Base-by-base conservation (phyloP, 2,888 invertebrate genomes). In the Plebejus melissa region DNA sequence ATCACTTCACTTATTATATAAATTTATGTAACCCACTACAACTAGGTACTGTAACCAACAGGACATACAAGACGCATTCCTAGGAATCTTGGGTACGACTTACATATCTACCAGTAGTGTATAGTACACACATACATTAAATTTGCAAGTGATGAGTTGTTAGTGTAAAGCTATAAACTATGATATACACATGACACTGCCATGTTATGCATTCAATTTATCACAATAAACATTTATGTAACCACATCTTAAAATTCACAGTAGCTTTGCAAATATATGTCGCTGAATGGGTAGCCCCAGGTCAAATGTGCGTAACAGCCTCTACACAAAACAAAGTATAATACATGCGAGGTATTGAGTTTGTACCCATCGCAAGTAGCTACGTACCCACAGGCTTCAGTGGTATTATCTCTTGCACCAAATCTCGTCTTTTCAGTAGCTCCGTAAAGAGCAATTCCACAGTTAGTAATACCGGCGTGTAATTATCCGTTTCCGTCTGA, bases 401-500 rank as follows among this genome's bases (percentile, higher is more conserved):
- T 70, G 95, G 95, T 38, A 94, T 86, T 74, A 95, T 89, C 84
- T 95, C 94, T 78, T 95, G 91, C 77, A 94, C 92, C 94, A 97
- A 94, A 81, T 96, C 95, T 58, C 95, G 94, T 77, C 96, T 94
- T 84, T 94, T 95, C 28, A 97, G 84, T 75, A 97, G 86, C 83
- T 95, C 95, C 36, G 94, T 93, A 84, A 97, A 97, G 83, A 97
- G 94, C 71, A 95, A 94, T 88, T 97, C 97, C 79, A 96, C 85
- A 32, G 96, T 95, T 74, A 96, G 93, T 81, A 97, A 90, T 79
- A 95, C 94, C 76, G 96, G 92, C 79, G 94, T 93, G 81, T 88
- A 92, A 82, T 93, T 91, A 77, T 90, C 91, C 41, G 90, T 88
- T 82, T 90, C 88, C 76, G 85, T 87, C 94, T 94, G 84, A 84